Conservation (phyloP, 1,140 invertebrate species). For the Plodia interpunctella region DNA sequence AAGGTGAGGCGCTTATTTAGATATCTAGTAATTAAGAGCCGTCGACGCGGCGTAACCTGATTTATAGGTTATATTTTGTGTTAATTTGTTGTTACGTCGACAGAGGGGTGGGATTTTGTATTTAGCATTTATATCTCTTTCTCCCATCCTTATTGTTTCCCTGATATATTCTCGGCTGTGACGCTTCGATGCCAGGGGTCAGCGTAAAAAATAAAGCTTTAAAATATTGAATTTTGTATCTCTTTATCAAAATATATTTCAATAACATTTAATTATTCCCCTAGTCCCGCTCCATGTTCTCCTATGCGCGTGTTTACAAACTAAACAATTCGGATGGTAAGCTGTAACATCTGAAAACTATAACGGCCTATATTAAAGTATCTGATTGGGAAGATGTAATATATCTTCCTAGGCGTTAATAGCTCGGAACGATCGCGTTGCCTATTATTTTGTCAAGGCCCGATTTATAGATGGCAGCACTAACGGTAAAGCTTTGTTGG, state of each 20-base stretch:
- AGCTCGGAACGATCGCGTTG: slow-evolving; percentile 59
- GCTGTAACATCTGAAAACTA: no score
- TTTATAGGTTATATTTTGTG: neutral
- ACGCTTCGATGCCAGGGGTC: no score
- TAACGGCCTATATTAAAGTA: slow-evolving; percentile 60
- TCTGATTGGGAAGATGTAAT: slow-evolving; percentile 68
- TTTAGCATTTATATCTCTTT: no score
- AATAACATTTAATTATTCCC: no score
- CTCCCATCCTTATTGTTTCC: no score
- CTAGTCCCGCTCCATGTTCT: no score
- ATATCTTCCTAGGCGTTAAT: slow-evolving; percentile 72
- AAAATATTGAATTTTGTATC: no score
- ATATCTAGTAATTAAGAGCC: slow-evolving; percentile 4
- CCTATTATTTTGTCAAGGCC: slow-evolving; percentile 74
- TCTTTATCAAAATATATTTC: no score
- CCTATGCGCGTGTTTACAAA: no score
- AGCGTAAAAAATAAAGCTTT: no score
- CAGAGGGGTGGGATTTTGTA: neutral
- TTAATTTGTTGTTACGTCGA: neutral
- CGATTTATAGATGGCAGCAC: slow-evolving; percentile 61
- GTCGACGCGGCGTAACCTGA: neutral
- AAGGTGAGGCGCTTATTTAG: slow-evolving; percentile 2
- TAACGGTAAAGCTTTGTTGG: slow-evolving; percentile 56
- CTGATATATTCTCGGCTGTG: no score
- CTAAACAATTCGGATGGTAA: no score